Evolutionary conservation across 2,797 vertebrate species (phyloP).

Genomic region (Dryobates pubescens): DNA sequence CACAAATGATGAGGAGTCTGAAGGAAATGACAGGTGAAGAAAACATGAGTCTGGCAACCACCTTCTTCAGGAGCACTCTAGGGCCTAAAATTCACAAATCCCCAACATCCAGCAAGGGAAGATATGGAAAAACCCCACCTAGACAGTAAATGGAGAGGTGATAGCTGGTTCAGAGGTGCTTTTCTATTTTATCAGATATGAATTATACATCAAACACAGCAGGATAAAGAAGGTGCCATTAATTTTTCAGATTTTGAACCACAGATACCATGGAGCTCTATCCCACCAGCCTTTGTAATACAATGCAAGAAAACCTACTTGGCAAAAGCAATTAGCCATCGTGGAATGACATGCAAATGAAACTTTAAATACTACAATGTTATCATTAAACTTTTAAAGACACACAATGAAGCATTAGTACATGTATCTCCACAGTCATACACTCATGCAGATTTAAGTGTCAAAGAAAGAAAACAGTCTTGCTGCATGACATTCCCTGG

Average conservation of each 20-base stretch:
- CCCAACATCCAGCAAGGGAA: background rate
- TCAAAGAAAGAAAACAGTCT: background rate
- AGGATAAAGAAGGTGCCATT: conserved; percentile 20
- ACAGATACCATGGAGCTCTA: conserved; percentile 1
- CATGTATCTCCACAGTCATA: background rate
- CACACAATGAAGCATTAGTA: background rate
- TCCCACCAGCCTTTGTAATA: background rate
- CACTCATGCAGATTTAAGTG: background rate
- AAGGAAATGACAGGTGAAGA: background rate
- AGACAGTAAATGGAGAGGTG: background rate
- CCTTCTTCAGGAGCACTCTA: background rate
- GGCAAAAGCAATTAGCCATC: background rate
- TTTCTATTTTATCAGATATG: conserved; percentile 27
- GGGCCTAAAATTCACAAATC: background rate
- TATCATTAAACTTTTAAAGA: conserved; percentile 44
- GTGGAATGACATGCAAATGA: conserved; percentile 8
- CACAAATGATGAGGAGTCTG: background rate
- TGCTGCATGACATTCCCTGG: background rate
- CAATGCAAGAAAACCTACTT: conserved; percentile 20
- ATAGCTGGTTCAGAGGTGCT: background rate
- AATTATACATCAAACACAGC: conserved; percentile 54
- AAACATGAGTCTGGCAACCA: background rate
- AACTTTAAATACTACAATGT: conserved; percentile 50
- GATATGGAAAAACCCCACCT: background rate
- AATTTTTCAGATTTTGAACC: conserved; percentile 36